phyloP scores from a whole-genome alignment of 1,140 invertebrate species.

The Drosophila kikkawai region DNA sequence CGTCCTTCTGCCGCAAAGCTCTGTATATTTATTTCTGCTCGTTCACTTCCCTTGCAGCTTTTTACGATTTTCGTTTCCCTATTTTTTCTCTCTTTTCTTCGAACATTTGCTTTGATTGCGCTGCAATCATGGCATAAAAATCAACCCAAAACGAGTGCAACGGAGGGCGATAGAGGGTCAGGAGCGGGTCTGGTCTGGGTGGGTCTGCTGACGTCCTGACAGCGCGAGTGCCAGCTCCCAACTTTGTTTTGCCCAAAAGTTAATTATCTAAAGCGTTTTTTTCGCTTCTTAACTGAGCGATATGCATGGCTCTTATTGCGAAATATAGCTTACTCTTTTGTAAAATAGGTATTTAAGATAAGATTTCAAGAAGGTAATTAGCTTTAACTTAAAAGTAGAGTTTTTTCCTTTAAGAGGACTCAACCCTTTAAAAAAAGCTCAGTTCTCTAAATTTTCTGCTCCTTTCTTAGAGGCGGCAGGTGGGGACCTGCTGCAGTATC shows the following conservation, averaged over 20 bases:
- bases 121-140: constrained; percentile 78
- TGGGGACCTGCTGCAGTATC: constrained; percentile 2
- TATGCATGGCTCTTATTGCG: constrained; percentile 4
- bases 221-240: constrained; percentile 44
- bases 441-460: too few relatives aligned
- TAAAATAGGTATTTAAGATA: neutral
- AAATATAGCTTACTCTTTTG: neutral
- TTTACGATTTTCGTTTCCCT: constrained; percentile 55
- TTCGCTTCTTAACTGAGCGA: constrained; percentile 7
- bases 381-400: neutral
- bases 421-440: neutral
- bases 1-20: constrained; percentile 10
- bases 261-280: constrained; percentile 81
- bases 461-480: constrained; percentile 3
- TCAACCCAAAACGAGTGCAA: constrained; percentile 56
- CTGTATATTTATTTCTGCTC: constrained; percentile 31
- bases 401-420: too few relatives aligned
- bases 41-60: constrained; percentile 13
- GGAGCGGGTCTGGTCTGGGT: constrained; percentile 3
- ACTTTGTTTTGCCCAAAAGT: constrained; percentile 74
- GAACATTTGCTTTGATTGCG: constrained; percentile 71
- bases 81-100: constrained; percentile 34
- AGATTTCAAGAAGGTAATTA: neutral
- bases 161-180: constrained; percentile 1
- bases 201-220: constrained; percentile 60